Evolutionary conservation across 1,140 invertebrate species (phyloP), one percentile per base, ranked within the genome.

Genomic region (Ceratosolen solmsi): DNA sequence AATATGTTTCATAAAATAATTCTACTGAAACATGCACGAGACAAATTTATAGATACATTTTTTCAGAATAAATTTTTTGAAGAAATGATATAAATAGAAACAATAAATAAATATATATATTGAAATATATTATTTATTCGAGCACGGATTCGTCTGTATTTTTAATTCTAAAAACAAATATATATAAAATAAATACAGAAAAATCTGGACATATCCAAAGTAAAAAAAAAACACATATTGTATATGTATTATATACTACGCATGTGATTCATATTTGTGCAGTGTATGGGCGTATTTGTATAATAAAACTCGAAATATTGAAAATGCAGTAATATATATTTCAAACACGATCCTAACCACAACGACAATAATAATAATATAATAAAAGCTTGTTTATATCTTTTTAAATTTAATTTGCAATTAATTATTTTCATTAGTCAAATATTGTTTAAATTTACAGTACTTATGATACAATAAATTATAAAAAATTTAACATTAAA

Each of bases 291-390:
- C 2, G 9, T 5, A 63, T 7, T 33, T 1, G 27, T 54, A 13
- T 17, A 17, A 65, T 58, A 79, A 79, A 51, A 86, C 75, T 84
- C 84, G 83, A 84, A 84, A 56, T 85, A 84, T 84, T 84, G 84
- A 84, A 85, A 84, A 84, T 80, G 71, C 83, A 86, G 86, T 86
- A 87, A 87, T 85, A 88, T 85, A 85, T 84, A 84, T 86, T 87
- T 87, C 87, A 89, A 88, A 83, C 86, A 85, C 85, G 85, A 87
- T 85, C 85, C 85, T 82, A 86, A 84, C 84, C 84, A 85, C 82
- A 84, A 88, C 82, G n/a, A 88, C 82, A 87, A 87, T 81, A 87
- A 88, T 71, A 87, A 85, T 85, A 88, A n/a, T n/a, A n/a, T n/a
- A n/a, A n/a, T n/a, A n/a, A n/a, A n/a, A n/a, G n/a, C n/a, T n/a